A percentile compares a stretch with the other conserved stretches of the same genome.
Conservation (phyloP, 2,113 vertebrate genomes). For the Hemiscyllium ocellatum region DNA sequence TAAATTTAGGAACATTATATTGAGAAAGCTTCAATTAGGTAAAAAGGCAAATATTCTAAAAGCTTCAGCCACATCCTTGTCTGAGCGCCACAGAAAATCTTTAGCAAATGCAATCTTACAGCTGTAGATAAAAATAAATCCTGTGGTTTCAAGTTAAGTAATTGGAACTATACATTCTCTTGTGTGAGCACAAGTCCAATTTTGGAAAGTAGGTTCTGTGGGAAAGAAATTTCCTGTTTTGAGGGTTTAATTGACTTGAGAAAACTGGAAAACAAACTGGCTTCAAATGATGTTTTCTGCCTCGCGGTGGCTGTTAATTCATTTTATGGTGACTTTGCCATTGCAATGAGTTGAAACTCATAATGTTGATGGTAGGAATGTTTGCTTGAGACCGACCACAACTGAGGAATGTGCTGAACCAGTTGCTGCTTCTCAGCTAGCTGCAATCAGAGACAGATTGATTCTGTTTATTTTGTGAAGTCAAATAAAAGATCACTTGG, state of each 20-base stretch:
- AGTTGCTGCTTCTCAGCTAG: not conserved
- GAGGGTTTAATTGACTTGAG: not conserved
- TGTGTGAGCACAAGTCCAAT: not conserved
- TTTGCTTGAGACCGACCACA: not conserved
- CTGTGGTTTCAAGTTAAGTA: not conserved
- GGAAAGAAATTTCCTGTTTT: constrained; percentile 19
- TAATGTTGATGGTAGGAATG: not conserved
- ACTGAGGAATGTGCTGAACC: not conserved
- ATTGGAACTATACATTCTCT: not conserved
- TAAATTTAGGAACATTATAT: not conserved
- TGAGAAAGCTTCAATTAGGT: not conserved
- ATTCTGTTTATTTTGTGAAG: not conserved
- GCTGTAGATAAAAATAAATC: constrained; percentile 2
- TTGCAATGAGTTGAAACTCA: not conserved
- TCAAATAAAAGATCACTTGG: not conserved
- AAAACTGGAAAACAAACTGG: not conserved
- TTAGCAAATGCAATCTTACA: not conserved
- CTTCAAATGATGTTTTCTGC: not conserved
- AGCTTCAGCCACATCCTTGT: constrained; percentile 9
- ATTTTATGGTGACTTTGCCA: not conserved
- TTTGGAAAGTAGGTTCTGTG: not conserved
- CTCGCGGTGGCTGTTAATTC: not conserved
- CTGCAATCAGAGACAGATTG: not conserved
- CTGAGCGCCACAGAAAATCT: not conserved
- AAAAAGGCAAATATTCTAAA: constrained; percentile 11